Evolutionary conservation across 2,797 vertebrate genomes (phyloP).

Genomic region (Sardinella longiceps): DNA sequence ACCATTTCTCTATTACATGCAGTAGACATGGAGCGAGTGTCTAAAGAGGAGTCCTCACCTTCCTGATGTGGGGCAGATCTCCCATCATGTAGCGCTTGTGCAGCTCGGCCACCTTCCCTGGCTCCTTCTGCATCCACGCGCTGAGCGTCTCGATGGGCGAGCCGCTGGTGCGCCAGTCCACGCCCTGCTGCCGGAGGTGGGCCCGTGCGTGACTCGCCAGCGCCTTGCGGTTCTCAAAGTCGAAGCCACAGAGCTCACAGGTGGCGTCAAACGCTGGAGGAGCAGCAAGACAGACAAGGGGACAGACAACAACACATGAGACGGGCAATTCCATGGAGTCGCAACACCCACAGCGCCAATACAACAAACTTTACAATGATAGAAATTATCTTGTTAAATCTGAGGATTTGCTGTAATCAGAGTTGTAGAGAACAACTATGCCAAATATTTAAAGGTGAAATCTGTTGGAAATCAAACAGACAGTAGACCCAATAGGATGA

Average conservation of each 20-base stretch:
- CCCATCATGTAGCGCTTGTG: constrained; percentile 86
- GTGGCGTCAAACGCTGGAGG: constrained; percentile 73
- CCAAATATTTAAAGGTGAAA: too few relatives aligned
- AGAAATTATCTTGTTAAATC: too few relatives aligned
- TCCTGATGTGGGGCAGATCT: constrained; percentile 75
- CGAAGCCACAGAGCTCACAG: constrained; percentile 92
- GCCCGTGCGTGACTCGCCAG: constrained; percentile 92
- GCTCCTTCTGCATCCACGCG: constrained; percentile 88
- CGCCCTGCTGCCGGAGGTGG: constrained; percentile 90
- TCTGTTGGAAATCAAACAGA: too few relatives aligned
- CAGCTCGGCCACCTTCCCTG: constrained; percentile 82
- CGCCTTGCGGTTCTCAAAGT: constrained; percentile 94
- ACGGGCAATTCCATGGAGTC: neutral
- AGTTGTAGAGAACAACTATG: too few relatives aligned
- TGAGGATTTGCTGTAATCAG: too few relatives aligned
- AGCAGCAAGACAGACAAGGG: too few relatives aligned
- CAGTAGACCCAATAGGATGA: too few relatives aligned
- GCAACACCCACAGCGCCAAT: too few relatives aligned
- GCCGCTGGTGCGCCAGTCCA: constrained; percentile 89
- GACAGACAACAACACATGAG: neutral
- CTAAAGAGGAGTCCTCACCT: neutral
- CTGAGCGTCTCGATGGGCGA: constrained; percentile 91
- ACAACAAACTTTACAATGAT: too few relatives aligned
- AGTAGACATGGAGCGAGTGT: too few relatives aligned
- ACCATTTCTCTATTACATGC: too few relatives aligned